phyloP scores from a whole-genome alignment of 1,140 invertebrate species.

The Spodoptera litura region DNA sequence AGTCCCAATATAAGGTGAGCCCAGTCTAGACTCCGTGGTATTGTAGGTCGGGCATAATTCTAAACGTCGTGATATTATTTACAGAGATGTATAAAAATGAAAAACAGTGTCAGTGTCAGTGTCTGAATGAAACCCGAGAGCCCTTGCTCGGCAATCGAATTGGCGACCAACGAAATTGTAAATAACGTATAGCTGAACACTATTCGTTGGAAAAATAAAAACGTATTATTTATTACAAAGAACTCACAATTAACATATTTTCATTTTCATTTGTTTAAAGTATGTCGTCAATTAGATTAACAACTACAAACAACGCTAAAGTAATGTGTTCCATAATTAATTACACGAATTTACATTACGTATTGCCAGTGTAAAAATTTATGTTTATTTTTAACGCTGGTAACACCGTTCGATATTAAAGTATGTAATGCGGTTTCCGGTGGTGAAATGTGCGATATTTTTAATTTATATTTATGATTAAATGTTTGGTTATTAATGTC shows the following conservation, averaged over 20 bases:
- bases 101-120: too few species aligned
- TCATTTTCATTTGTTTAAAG: slow-evolving; percentile 10
- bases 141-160: too few species aligned
- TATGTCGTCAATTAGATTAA: slow-evolving; percentile 11
- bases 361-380: not conserved
- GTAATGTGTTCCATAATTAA: slow-evolving; percentile 1
- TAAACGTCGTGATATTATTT: too few species aligned
- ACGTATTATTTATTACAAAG: not conserved
- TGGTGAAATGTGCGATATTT: not conserved
- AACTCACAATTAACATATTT: not conserved
- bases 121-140: too few species aligned
- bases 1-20: too few species aligned
- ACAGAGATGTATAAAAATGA: too few species aligned
- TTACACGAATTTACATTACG: not conserved
- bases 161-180: too few species aligned
- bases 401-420: slow-evolving; percentile 9
- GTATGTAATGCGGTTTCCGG: slow-evolving; percentile 20
- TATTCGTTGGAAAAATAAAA: not conserved
- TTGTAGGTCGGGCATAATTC: too few species aligned
- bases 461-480: slow-evolving; percentile 10
- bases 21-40: too few species aligned
- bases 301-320: not conserved
- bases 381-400: slow-evolving; percentile 14
- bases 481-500: slow-evolving; percentile 1
- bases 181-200: too few species aligned